Conservation (phyloP, 2,113 vertebrate species). For the Forbesichthys agassizii region DNA sequence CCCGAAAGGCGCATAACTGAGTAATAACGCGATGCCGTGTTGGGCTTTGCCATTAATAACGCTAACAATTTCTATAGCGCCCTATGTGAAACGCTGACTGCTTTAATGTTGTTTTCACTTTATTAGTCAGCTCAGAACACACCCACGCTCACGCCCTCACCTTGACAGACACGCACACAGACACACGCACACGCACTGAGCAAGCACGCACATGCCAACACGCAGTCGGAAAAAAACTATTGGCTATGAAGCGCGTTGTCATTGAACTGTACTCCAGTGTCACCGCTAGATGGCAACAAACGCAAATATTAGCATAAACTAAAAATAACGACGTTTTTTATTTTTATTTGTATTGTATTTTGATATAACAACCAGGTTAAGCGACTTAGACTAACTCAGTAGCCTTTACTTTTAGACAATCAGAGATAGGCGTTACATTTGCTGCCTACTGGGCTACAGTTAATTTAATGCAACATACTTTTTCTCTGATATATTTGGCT, state of each 20-base stretch:
- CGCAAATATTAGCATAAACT: background rate
- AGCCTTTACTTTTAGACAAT: too few species aligned
- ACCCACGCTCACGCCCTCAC: slow-evolving; percentile 37
- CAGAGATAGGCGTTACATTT: too few species aligned
- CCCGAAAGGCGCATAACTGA: background rate
- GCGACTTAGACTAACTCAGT: too few species aligned
- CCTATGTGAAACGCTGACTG: background rate
- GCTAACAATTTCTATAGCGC: too few species aligned
- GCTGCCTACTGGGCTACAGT: too few species aligned
- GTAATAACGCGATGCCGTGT: background rate
- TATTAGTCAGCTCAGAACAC: slow-evolving; percentile 39
- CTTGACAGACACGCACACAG: slow-evolving; percentile 18
- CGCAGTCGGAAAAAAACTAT: slow-evolving; percentile 9
- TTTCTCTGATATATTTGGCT: too few species aligned
- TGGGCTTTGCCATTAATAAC: background rate
- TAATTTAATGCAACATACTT: too few species aligned
- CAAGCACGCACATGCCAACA: slow-evolving; percentile 47
- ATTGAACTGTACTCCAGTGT: background rate
- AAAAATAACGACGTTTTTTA: too few species aligned
- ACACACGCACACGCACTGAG: slow-evolving; percentile 26
- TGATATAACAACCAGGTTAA: too few species aligned
- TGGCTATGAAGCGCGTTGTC: background rate
- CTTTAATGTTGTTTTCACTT: background rate
- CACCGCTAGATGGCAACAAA: background rate
- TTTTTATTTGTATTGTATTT: too few species aligned